Evolutionary conservation across 2,888 invertebrate genomes (phyloP), one percentile per base, ranked within the genome.

Genomic region (Drosophila ezoana): DNA sequence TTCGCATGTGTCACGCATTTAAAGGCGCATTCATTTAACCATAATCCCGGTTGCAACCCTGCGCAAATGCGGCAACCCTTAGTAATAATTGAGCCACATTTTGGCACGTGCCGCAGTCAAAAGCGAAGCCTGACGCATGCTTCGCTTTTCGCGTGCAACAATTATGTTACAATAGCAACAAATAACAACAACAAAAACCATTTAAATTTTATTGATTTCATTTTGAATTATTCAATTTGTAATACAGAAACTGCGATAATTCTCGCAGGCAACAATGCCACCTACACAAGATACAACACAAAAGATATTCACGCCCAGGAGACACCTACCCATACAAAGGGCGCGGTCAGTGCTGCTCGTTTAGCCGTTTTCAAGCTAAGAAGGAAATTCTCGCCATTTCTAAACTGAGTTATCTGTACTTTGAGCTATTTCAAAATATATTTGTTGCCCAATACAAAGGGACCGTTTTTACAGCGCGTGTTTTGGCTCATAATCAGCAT

Each of bases 101-200:
- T 37, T 41, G 70, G 48, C 57, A 63, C 75, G 75, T 76, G 75
- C 47, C 76, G 13, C 59, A 75, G 72, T 76, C 76, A 75, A 76
- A 67, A 58, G 62, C 32, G 8, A 71, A 67, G 54, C 41, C 32
- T 49, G 59, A 45, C 41, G 43, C 62, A 59, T n/a, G 54, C 49
- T 40, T 9, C 32, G 5, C 4, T 3, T 14, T 52, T 53, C 14
- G 40, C 40, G 47, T 58, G 58, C 48, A 60, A 44, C 62, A 72
- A 67, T 72, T 72, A 71, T 51, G 51, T 59, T 32, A 71, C 44
- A 53, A 57, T 14, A 43, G 8, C 6, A 23, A 44, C 20, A 18
- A 18, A 18, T 18, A 18, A 18, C 18, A 18, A 18, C 18, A 56
- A 73, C 14, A 28, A 14, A 49, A 38, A 23, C 47, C 37, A 49